phyloP scores from a whole-genome alignment of 2,113 vertebrate genomes.

The Aviceda subcristata region DNA sequence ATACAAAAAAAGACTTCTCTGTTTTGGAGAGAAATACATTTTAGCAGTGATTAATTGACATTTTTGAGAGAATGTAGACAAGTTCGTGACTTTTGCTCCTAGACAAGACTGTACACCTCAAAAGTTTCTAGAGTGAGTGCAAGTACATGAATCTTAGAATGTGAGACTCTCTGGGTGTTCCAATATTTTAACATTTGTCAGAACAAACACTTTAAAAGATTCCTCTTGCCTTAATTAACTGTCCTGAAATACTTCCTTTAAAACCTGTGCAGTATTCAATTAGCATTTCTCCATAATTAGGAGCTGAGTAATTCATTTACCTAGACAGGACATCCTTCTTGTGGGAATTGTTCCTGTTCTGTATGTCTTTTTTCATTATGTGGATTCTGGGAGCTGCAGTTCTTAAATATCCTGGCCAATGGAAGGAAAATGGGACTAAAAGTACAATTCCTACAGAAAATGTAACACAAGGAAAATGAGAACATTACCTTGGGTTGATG shows the following conservation, averaged over 20 bases:
- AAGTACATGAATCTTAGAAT: background rate
- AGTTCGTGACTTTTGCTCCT: background rate
- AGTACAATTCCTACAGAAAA: background rate
- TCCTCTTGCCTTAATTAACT: background rate
- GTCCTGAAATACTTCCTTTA: background rate
- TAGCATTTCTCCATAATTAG: background rate
- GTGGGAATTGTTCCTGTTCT: background rate
- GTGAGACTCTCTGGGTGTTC: background rate
- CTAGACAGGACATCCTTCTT: background rate
- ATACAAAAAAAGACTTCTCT: background rate
- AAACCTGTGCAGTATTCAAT: background rate
- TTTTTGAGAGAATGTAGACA: background rate
- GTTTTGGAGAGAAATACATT: background rate
- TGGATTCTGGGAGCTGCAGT: background rate
- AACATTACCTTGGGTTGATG: background rate
- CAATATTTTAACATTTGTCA: background rate
- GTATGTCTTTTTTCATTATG: background rate
- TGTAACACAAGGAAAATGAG: background rate
- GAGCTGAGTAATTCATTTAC: background rate
- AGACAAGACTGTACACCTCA: background rate
- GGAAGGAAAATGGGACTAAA: background rate
- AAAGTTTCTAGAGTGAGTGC: background rate
- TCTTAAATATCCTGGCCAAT: background rate
- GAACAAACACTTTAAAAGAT: background rate
- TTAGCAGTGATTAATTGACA: background rate